phyloP scores from a whole-genome alignment of 2,113 vertebrate genomes.

The Ictidomys tridecemlineatus region DNA sequence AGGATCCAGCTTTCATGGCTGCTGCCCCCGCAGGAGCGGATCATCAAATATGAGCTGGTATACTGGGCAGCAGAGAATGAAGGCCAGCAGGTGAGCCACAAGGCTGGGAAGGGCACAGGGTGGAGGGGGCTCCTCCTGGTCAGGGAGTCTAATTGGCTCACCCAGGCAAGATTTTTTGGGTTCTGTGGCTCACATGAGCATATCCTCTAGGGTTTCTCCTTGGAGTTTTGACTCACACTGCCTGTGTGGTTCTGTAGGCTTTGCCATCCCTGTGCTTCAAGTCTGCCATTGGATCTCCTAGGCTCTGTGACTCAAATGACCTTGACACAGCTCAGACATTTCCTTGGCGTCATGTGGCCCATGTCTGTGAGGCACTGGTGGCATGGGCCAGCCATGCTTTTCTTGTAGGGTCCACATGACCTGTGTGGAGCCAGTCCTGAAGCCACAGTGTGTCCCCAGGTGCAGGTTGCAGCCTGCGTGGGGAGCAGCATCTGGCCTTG shows the following conservation, averaged over 20 bases:
- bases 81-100: conserved; percentile 90
- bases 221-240: background rate
- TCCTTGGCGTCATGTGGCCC: background rate
- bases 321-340: background rate
- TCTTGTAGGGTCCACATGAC: background rate
- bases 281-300: background rate
- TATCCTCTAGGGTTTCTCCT: background rate
- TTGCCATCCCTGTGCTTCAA: background rate
- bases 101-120: accelerated
- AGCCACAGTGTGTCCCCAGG: background rate
- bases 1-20: conserved; percentile 95
- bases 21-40: conserved; percentile 94
- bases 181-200: background rate
- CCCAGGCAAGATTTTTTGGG: background rate
- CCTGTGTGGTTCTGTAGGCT: background rate
- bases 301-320: accelerated
- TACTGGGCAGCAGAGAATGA: conserved; percentile 94
- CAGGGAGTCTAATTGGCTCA: background rate
- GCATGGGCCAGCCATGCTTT: background rate
- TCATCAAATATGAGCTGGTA: conserved; percentile 93
- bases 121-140: background rate
- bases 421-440: background rate
- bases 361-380: background rate
- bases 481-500: background rate
- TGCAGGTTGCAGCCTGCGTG: background rate